Evolutionary conservation across 2,888 invertebrate species (phyloP).

Genomic region (Mythimna pallens): DNA sequence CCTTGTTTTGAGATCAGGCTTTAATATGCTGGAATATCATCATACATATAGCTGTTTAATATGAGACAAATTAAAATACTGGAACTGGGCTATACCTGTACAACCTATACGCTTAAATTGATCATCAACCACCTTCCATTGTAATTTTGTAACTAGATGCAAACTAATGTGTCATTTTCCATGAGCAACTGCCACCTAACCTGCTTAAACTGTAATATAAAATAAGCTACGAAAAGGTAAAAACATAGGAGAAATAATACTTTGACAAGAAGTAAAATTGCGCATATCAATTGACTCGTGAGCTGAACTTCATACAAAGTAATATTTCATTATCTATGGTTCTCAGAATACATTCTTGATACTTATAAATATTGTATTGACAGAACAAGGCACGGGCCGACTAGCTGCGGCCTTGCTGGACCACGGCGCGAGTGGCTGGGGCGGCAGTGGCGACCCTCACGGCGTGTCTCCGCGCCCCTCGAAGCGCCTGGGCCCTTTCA

Average conservation of each 20-base stretch:
- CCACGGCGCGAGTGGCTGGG: slow-evolving; percentile 87
- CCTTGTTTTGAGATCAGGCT: slow-evolving; percentile 2
- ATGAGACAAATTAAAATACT: neutral
- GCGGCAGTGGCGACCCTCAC: slow-evolving; percentile 74
- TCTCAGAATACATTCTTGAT: neutral
- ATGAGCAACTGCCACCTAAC: slow-evolving; percentile 18
- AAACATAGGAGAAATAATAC: slow-evolving; percentile 4
- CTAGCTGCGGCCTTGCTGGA: slow-evolving; percentile 91
- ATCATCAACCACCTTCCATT: slow-evolving; percentile 14
- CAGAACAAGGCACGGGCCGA: slow-evolving; percentile 84
- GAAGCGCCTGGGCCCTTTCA: slow-evolving; percentile 93
- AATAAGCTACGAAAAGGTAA: slow-evolving; percentile 4
- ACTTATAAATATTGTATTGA: slow-evolving; percentile 19
- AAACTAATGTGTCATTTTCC: slow-evolving; percentile 15
- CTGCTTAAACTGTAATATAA: slow-evolving; percentile 38
- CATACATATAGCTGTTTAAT: slow-evolving; percentile 18
- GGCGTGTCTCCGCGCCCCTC: slow-evolving; percentile 92
- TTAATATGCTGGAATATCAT: slow-evolving; percentile 18
- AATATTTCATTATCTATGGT: slow-evolving; percentile 6
- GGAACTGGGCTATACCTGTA: neutral
- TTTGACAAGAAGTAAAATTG: neutral
- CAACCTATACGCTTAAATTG: slow-evolving; percentile 17
- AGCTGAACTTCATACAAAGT: neutral
- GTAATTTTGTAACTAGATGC: slow-evolving; percentile 24
- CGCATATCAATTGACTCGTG: neutral